These are phyloP conservation scores for Neelides folsomi DNA, from an alignment of 2,888 invertebrate genomes.

Conservation along the genomic window DNA sequence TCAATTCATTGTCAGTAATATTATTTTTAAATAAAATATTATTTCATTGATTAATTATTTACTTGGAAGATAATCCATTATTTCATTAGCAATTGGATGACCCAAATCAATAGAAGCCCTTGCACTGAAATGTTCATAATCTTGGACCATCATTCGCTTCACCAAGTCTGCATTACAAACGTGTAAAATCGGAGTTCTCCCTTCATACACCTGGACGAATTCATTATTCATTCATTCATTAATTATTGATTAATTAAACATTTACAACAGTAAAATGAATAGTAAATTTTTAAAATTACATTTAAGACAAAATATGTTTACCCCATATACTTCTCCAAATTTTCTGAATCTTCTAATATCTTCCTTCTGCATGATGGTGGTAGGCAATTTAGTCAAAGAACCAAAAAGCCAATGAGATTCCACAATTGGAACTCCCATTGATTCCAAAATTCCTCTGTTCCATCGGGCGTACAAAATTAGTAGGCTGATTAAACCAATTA, in stretches of 20 bases:
- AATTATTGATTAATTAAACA: no score
- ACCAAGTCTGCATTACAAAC: slow-evolving; percentile 20
- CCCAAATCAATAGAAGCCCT: neutral
- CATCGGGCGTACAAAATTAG: slow-evolving; percentile 8
- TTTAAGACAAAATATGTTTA: slow-evolving; percentile 7
- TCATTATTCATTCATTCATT: no score
- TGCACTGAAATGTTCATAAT: slow-evolving; percentile 16
- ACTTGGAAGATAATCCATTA: neutral
- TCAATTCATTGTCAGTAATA: no score
- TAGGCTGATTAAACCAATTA: neutral
- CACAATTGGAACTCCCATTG: slow-evolving; percentile 9
- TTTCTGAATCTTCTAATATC: slow-evolving; percentile 6
- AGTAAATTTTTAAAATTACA: no score
- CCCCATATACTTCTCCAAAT: slow-evolving; percentile 12
- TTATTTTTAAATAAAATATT: no score
- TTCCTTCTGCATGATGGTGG: slow-evolving; percentile 7
- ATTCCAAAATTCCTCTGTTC: slow-evolving; percentile 11
- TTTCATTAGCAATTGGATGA: neutral
- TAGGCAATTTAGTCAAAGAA: slow-evolving; percentile 7
- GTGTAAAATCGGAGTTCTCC: slow-evolving; percentile 6
- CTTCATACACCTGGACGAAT: slow-evolving; percentile 5
- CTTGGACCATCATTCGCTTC: slow-evolving; percentile 16
- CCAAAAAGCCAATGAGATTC: slow-evolving; percentile 10
- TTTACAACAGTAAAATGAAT: no score
- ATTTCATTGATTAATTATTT: no score